These are phyloP conservation scores for Acanthurus leucopareius DNA, from an alignment of 2,797 vertebrate genomes.

Conservation along the genomic window DNA sequence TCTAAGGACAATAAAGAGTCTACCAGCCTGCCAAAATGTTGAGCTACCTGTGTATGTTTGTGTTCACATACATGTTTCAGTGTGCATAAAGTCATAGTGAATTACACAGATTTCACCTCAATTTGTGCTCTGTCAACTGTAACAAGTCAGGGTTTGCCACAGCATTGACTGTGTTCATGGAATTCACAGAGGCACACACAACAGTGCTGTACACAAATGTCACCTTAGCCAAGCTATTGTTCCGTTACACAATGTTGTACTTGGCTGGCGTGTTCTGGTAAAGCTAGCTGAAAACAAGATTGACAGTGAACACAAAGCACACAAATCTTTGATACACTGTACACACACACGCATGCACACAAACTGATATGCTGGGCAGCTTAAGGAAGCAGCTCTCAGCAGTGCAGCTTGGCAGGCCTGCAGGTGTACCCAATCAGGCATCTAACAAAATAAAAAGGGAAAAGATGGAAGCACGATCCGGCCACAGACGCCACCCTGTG, in stretches of 20 bases:
- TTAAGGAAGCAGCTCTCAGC: constrained; percentile 61
- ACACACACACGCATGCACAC: constrained; percentile 1
- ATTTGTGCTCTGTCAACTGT: constrained; percentile 40
- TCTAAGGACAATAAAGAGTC: not conserved
- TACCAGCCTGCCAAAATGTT: not conserved
- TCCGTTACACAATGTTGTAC: constrained; percentile 6
- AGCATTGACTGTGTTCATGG: constrained; percentile 14
- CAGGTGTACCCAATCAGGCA: constrained; percentile 60
- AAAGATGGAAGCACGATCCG: constrained; percentile 55
- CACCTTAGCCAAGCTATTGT: constrained; percentile 35
- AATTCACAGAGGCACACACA: not conserved
- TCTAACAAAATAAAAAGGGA: constrained; percentile 65
- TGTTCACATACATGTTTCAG: constrained; percentile 9
- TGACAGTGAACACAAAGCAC: constrained; percentile 22
- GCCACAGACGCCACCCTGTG: constrained; percentile 45
- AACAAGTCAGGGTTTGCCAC: constrained; percentile 24
- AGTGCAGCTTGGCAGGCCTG: constrained; percentile 48
- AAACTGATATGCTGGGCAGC: constrained; percentile 12
- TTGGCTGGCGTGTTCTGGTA: not conserved
- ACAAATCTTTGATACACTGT: constrained; percentile 9
- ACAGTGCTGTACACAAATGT: constrained; percentile 7
- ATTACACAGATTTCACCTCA: constrained; percentile 17
- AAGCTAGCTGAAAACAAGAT: constrained; percentile 30
- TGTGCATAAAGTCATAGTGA: constrained; percentile 1
- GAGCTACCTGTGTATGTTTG: not conserved